Conservation (phyloP, 2,113 vertebrate species). For the Caranx melampygus region DNA sequence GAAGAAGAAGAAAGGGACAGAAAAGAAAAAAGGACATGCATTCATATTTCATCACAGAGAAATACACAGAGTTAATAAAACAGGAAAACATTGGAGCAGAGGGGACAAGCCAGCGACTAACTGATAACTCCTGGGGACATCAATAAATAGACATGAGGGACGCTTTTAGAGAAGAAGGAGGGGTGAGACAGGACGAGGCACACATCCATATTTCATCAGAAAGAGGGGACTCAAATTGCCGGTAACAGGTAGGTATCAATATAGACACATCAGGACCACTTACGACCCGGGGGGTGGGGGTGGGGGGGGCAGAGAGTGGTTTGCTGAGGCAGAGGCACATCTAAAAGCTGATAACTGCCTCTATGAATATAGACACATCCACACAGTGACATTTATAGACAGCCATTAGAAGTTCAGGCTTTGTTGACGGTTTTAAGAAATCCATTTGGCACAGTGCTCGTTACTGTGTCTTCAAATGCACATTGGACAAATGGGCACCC, state of each 20-base stretch:
- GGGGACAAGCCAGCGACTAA: slow-evolving; percentile 24
- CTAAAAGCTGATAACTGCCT: slow-evolving; percentile 73
- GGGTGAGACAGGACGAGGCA: slow-evolving; percentile 19
- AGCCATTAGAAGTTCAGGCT: slow-evolving; percentile 51
- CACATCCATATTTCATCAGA: slow-evolving; percentile 72
- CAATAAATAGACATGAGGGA: slow-evolving; percentile 71
- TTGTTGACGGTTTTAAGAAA: slow-evolving; percentile 59
- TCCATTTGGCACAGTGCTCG: slow-evolving; percentile 30
- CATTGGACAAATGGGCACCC: background rate
- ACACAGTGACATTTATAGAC: slow-evolving; percentile 60
- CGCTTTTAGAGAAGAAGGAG: slow-evolving; percentile 46
- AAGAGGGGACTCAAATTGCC: slow-evolving; percentile 55
- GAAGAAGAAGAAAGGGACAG: slow-evolving; percentile 33
- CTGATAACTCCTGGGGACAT: slow-evolving; percentile 52
- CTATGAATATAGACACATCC: slow-evolving; percentile 65
- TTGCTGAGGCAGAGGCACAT: slow-evolving; percentile 37
- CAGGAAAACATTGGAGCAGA: slow-evolving; percentile 44
- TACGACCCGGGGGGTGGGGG: background rate
- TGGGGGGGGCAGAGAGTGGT: slow-evolving; percentile 38
- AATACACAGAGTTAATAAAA: slow-evolving; percentile 60
- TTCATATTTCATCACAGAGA: slow-evolving; percentile 72
- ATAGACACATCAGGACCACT: slow-evolving; percentile 67
- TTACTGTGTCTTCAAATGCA: slow-evolving; percentile 21
- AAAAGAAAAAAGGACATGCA: slow-evolving; percentile 62
- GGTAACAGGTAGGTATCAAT: slow-evolving; percentile 69